These are phyloP conservation scores for Lapara coniferarum DNA, from an alignment of 2,888 invertebrate species.

Conservation along the genomic window DNA sequence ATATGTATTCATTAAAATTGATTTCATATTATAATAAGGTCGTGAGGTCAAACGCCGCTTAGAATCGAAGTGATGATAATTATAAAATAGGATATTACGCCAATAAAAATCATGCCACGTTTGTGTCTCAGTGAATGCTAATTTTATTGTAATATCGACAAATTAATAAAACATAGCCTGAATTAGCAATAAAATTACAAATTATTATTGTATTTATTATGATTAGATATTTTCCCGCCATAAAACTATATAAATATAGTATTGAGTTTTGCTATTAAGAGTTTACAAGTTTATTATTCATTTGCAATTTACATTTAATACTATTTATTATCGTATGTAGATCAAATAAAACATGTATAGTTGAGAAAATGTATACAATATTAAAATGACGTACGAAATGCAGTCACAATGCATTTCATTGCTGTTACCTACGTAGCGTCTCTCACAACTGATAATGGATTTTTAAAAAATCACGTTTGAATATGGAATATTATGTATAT, in stretches of 20 bases:
- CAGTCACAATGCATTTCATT: not conserved
- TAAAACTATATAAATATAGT: no score
- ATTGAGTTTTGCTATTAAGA: no score
- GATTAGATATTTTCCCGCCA: no score
- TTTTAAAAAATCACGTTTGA: not conserved
- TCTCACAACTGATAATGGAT: not conserved
- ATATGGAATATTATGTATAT: not conserved
- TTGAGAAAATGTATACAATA: no score
- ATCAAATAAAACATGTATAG: no score
- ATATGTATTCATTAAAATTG: conserved; percentile 5
- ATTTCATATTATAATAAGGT: conserved; percentile 5
- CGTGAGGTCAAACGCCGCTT: conserved; percentile 13
- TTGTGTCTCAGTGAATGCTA: not conserved
- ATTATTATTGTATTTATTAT: not conserved
- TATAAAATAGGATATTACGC: not conserved
- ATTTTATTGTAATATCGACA: not conserved
- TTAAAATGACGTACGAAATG: not conserved
- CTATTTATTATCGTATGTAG: no score
- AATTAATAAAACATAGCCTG: not conserved
- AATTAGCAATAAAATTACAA: not conserved
- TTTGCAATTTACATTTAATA: no score
- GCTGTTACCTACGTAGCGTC: no score
- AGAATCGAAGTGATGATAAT: not conserved
- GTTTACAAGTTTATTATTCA: no score
- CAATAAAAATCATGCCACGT: not conserved